These are phyloP conservation scores for Pristis pectinata DNA, from an alignment of 2,797 vertebrate species.

Conservation along the genomic window DNA sequence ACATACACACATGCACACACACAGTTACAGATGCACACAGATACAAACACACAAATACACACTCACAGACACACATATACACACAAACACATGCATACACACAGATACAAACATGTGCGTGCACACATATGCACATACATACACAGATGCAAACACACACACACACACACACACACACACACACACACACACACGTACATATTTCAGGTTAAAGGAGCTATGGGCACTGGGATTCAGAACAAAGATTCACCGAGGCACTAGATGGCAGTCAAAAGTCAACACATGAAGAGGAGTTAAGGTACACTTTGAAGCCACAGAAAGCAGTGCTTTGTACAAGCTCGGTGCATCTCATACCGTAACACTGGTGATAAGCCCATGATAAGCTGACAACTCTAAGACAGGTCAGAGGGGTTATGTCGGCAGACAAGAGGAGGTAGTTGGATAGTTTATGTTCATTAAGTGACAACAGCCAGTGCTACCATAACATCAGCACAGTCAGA, in stretches of 20 bases:
- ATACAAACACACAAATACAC: too few species aligned
- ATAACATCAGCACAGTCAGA: not conserved
- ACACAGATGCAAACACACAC: not conserved
- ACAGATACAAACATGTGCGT: too few species aligned
- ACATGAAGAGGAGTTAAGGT: not conserved
- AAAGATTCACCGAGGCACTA: not conserved
- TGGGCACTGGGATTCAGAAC: not conserved
- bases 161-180: too few species aligned
- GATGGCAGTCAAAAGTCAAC: not conserved
- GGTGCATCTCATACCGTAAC: too few species aligned
- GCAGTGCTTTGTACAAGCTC: too few species aligned
- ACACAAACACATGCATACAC: too few species aligned
- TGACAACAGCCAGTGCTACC: not conserved
- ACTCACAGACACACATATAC: too few species aligned
- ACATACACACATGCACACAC: too few species aligned
- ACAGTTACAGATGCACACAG: too few species aligned
- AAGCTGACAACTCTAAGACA: not conserved
- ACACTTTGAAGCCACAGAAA: not conserved
- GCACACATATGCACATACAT: too few species aligned
- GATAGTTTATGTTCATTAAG: too few species aligned
- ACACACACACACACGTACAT: not conserved
- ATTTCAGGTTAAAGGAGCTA: not conserved
- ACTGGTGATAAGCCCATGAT: not conserved
- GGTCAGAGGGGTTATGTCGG: not conserved
- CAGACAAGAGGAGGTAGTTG: not conserved